Conservation (phyloP, 2,113 vertebrate species). For the Hypanus sabinus region DNA sequence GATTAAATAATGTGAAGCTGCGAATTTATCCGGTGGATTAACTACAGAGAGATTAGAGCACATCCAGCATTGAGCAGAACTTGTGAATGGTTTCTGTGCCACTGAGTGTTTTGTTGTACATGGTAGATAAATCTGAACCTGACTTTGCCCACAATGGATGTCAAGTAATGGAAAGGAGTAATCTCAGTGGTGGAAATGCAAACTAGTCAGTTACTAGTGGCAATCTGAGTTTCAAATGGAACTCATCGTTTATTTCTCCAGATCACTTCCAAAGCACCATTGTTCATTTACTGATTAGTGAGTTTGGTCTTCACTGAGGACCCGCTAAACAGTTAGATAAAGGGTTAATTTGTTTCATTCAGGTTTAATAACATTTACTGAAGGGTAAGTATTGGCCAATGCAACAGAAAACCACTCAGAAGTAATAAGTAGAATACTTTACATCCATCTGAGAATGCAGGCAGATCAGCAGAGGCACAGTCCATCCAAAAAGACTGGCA, state of each 20-base stretch:
- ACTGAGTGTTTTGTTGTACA: background rate
- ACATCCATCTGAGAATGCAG: too few relatives aligned
- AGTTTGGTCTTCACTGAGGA: background rate
- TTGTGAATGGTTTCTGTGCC: background rate
- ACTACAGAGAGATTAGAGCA: slow-evolving; percentile 10
- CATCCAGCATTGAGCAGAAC: background rate
- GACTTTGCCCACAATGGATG: background rate
- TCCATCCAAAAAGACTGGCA: too few relatives aligned
- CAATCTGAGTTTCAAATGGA: too few relatives aligned
- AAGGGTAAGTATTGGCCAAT: too few relatives aligned
- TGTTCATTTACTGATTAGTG: background rate
- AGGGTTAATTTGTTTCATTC: background rate
- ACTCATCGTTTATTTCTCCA: background rate
- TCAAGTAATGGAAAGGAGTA: too few relatives aligned
- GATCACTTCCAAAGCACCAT: background rate
- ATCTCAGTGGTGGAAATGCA: too few relatives aligned
- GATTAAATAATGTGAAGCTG: slow-evolving; percentile 1
- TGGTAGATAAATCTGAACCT: too few relatives aligned
- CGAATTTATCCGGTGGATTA: background rate
- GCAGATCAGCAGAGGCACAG: too few relatives aligned
- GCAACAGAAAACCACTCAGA: too few relatives aligned
- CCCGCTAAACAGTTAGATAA: background rate
- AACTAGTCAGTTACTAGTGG: background rate
- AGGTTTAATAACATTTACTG: too few relatives aligned
- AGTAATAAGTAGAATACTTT: too few relatives aligned